These are phyloP conservation scores for Dasypogon diadema DNA, from an alignment of 2,888 invertebrate species.

Conservation along the genomic window DNA sequence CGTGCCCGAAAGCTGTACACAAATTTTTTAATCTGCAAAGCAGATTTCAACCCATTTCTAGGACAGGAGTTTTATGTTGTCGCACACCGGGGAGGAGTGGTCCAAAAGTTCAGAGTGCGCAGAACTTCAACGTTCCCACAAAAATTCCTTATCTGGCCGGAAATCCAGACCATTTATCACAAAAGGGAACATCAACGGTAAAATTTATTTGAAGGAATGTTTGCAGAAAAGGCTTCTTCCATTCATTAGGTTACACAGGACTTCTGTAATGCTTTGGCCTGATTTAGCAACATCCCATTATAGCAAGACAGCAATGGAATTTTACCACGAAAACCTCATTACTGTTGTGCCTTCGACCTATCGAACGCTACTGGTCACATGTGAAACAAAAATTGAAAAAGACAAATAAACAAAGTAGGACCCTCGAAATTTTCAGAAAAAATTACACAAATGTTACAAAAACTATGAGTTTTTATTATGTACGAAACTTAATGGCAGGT, in stretches of 20 bases:
- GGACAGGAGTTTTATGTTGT: background rate
- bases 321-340: background rate
- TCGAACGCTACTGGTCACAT: too few species aligned
- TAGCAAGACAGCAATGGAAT: background rate
- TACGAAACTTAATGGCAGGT: too few species aligned
- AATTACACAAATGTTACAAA: too few species aligned
- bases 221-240: background rate
- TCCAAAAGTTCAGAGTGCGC: background rate
- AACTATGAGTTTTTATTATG: too few species aligned
- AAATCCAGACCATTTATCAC: background rate
- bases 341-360: background rate
- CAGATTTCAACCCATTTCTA: background rate
- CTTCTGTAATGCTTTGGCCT: background rate
- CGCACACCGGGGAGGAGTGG: background rate
- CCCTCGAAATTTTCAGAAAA: too few species aligned
- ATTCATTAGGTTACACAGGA: background rate
- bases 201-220: slow-evolving; percentile 10
- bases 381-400: too few species aligned
- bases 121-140: background rate
- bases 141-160: background rate
- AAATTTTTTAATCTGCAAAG: background rate
- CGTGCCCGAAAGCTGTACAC: background rate
- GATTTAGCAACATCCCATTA: background rate
- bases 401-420: too few species aligned
- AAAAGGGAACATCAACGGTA: background rate